Evolutionary conservation across 2,113 vertebrate genomes (phyloP).

Genomic region (Callipepla californica): DNA sequence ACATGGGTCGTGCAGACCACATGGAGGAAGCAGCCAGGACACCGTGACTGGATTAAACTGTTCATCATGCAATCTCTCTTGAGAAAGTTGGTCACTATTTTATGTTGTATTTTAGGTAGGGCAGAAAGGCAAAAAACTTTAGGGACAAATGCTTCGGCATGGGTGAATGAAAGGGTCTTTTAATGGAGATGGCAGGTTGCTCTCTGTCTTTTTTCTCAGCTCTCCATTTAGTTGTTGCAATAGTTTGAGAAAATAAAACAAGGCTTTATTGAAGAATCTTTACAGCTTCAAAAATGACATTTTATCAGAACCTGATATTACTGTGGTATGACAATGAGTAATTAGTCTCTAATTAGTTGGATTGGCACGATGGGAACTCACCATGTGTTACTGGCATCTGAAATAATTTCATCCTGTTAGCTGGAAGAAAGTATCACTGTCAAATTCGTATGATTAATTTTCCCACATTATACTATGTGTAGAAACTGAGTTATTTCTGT

Average conservation of each 20-base stretch:
- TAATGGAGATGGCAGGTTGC: background rate
- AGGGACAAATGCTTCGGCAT: background rate
- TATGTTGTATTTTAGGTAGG: background rate
- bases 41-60: background rate
- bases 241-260: slow-evolving; percentile 8
- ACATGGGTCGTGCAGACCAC: background rate
- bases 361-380: slow-evolving; percentile 29
- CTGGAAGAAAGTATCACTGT: slow-evolving; percentile 24
- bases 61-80: background rate
- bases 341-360: slow-evolving; percentile 68
- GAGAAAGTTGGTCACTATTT: background rate
- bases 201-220: background rate
- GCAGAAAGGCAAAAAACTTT: background rate
- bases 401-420: slow-evolving; percentile 37
- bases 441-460: background rate
- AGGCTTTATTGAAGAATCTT: slow-evolving; percentile 29
- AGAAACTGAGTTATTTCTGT: slow-evolving; percentile 53
- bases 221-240: background rate
- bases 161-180: background rate
- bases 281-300: slow-evolving; percentile 14
- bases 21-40: background rate
- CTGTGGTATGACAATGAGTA: slow-evolving; percentile 23
- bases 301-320: slow-evolving; percentile 49
- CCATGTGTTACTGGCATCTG: slow-evolving; percentile 48
- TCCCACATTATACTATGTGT: background rate